Percentiles rank a stretch among this genome's conserved stretches.
Conservation (phyloP, 2,888 invertebrate species). For the Lacanobia wlatinum region DNA sequence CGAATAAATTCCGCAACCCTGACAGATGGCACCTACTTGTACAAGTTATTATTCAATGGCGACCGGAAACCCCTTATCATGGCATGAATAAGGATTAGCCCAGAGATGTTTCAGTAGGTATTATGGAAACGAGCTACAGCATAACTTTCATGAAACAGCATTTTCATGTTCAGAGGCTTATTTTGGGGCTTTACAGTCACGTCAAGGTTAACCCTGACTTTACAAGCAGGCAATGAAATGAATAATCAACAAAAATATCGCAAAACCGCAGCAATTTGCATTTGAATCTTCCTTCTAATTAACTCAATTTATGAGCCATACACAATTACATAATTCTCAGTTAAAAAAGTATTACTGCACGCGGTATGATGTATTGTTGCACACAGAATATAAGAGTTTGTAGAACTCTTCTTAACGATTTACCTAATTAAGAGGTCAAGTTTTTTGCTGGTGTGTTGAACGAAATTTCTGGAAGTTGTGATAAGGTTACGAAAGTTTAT, state of each 20-base stretch:
- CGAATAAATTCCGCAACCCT: no score
- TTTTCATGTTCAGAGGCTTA: not conserved
- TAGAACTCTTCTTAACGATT: no score
- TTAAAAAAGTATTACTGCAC: no score
- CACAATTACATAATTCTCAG: not conserved
- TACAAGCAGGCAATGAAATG: slow-evolving; percentile 5
- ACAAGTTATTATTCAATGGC: not conserved
- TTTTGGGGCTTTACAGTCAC: not conserved
- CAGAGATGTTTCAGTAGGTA: not conserved
- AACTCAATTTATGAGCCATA: slow-evolving; percentile 14
- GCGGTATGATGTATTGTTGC: not conserved
- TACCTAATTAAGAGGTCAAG: no score
- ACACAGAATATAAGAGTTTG: not conserved
- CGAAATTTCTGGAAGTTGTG: no score
- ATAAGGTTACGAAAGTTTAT: no score
- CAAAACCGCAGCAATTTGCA: not conserved
- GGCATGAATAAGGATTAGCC: not conserved
- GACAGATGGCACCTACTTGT: not conserved
- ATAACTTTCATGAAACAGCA: not conserved
- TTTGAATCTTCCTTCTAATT: slow-evolving; percentile 3
- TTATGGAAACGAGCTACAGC: not conserved
- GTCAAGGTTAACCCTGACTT: slow-evolving; percentile 12
- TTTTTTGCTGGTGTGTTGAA: no score
- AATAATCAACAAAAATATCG: not conserved
- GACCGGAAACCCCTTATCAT: not conserved